These are phyloP conservation scores for Pocillopora damicornis DNA, from an alignment of 64 coral and sea anemone genomes.

Conservation along the genomic window DNA sequence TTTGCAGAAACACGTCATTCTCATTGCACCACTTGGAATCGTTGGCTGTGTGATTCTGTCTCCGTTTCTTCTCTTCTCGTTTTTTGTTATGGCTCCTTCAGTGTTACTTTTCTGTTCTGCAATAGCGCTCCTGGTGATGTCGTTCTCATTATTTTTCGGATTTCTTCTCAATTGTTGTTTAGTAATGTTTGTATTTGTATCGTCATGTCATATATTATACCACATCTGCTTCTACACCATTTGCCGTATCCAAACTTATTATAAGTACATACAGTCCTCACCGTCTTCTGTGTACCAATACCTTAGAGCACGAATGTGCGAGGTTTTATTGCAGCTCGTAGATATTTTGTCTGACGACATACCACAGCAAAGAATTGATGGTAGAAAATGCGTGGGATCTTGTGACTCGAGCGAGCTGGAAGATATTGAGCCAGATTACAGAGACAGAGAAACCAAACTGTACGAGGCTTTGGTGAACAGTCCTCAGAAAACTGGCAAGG, in stretches of 20 bases:
- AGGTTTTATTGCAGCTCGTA: conserved; percentile 4
- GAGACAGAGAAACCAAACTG: conserved; percentile 30
- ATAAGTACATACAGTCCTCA: neutral
- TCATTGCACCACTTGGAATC: neutral
- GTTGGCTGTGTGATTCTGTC: neutral
- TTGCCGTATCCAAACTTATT: neutral
- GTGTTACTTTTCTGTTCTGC: neutral
- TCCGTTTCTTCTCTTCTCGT: neutral
- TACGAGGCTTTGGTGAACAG: conserved; percentile 16
- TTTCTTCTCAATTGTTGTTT: neutral
- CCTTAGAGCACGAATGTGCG: neutral
- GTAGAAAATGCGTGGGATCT: neutral
- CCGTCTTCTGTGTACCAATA: neutral
- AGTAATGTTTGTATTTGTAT: neutral
- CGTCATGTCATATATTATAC: neutral
- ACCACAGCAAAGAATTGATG: neutral
- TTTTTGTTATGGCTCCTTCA: neutral
- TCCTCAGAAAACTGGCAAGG: neutral
- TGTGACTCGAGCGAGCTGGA: conserved; percentile 7
- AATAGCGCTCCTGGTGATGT: neutral
- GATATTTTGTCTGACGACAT: neutral
- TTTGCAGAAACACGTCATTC: neutral
- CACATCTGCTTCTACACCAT: neutral
- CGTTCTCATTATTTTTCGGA: neutral
- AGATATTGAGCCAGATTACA: conserved; percentile 45